These are phyloP conservation scores for Eumeta japonica DNA, from an alignment of 1,140 invertebrate genomes.

Conservation along the genomic window DNA sequence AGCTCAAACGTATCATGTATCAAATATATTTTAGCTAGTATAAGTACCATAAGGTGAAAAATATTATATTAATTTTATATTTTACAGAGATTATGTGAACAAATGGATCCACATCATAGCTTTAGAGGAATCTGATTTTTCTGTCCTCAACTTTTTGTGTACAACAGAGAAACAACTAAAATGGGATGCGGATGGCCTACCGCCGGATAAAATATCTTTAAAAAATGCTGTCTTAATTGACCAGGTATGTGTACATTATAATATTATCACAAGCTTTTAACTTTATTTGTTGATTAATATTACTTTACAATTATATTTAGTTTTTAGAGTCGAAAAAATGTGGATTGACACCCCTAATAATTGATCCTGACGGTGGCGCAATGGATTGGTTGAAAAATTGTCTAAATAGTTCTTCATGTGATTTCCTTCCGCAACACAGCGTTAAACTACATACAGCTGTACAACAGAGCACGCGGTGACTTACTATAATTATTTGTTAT, in stretches of 20 bases:
- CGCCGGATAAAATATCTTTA: constrained; percentile 74
- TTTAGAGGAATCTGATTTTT: constrained; percentile 57
- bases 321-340: constrained; percentile 44
- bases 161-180: constrained; percentile 78
- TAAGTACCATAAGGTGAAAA: too few species aligned
- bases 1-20: constrained; percentile 5
- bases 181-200: constrained; percentile 85
- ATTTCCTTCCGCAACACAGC: constrained; percentile 76
- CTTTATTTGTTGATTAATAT: constrained; percentile 2
- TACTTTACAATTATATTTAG: constrained; percentile 19
- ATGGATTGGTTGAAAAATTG: constrained; percentile 79
- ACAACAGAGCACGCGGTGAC: constrained; percentile 80
- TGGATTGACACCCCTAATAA: constrained; percentile 68
- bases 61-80: constrained; percentile 5
- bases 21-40: too few species aligned
- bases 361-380: constrained; percentile 87
- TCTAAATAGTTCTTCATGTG: constrained; percentile 66
- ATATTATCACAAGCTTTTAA: constrained; percentile 3
- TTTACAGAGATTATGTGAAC: constrained; percentile 53
- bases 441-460: constrained; percentile 78
- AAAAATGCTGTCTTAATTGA: constrained; percentile 83
- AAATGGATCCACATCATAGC: constrained; percentile 63
- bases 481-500: too few species aligned
- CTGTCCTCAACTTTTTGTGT: constrained; percentile 70
- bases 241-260: constrained; percentile 55